Evolutionary conservation across 2,888 invertebrate species (phyloP).

Genomic region (Clanis bilineata): DNA sequence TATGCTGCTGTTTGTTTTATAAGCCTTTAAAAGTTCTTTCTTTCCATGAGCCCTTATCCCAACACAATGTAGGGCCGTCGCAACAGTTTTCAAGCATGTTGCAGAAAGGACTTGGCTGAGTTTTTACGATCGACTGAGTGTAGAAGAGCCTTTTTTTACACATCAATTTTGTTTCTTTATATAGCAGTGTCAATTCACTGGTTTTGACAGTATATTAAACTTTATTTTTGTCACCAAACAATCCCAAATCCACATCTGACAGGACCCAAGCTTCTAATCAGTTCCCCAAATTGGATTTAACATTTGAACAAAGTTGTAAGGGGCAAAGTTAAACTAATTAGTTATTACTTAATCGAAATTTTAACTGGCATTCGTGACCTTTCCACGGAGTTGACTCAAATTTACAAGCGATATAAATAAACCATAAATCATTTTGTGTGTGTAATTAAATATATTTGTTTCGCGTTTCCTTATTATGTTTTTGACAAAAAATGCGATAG

Average conservation of each 20-base stretch:
- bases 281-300: neutral
- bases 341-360: neutral
- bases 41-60: too few relatives aligned
- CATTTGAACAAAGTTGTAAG: neutral
- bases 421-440: neutral
- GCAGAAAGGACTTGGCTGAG: too few relatives aligned
- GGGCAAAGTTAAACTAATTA: neutral
- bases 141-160: too few relatives aligned
- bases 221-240: neutral
- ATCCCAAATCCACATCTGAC: neutral
- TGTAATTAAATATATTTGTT: neutral
- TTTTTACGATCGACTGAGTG: too few relatives aligned
- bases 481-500: neutral
- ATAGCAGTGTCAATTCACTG: too few relatives aligned
- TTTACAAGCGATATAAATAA: neutral
- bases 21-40: too few relatives aligned
- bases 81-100: too few relatives aligned
- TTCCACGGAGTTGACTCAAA: too few relatives aligned
- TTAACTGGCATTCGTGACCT: slow-evolving; percentile 5
- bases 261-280: neutral
- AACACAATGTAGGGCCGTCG: too few relatives aligned
- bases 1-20: too few relatives aligned
- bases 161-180: too few relatives aligned
- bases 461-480: neutral
- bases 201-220: too few relatives aligned